Evolutionary conservation across 2,797 vertebrate genomes (phyloP), one percentile per base, ranked within the genome.

Genomic region (Glyptemys insculpta): DNA sequence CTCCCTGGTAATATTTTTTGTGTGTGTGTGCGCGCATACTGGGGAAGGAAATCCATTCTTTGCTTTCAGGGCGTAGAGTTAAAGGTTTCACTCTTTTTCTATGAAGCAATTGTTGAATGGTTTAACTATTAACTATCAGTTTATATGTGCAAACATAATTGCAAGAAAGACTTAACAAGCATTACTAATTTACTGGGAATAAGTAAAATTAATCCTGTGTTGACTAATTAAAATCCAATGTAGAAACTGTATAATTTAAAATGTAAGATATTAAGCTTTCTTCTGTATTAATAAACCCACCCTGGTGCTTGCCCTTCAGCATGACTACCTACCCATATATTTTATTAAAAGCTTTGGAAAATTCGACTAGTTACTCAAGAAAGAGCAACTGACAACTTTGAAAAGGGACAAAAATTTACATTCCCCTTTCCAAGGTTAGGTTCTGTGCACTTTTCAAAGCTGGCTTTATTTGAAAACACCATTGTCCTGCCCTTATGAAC

Each of bases 311-410:
- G 62, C 59, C 31, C 31, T 12, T 65, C 15, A 65, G 15, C 34
- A 37, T 68, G 34, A 11, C 52, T 54, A 5, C 79, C 91, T 96
- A 81, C 54, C 85, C 59, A 44, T 27, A 18, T 50, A 10, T 65
- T 94, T 49, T 90, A 83, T 96, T 95, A 96, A 81, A 90, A 93
- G 49, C 34, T 74, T 86, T 95, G 92, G 81, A 95, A 95, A 41
- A 37, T n/a, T 68, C 56, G 57, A 68, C 86, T 82, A 56, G 29
- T 18, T 76, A 59, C 34, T 25, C 2, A 0, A 5, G 74, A 59
- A 86, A 82, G 50, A 79, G 81, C n/a, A 90, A n/a, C 53, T 10
- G 29, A n/a, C 87, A 2, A 4, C 78, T 90, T 96, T 62, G 52
- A 49, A 41, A 90, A 76, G 54, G 18, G 14, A 88, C 65, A 92